Evolutionary conservation across 2,888 invertebrate genomes (phyloP).

Genomic region (Stenotaenia linearis): DNA sequence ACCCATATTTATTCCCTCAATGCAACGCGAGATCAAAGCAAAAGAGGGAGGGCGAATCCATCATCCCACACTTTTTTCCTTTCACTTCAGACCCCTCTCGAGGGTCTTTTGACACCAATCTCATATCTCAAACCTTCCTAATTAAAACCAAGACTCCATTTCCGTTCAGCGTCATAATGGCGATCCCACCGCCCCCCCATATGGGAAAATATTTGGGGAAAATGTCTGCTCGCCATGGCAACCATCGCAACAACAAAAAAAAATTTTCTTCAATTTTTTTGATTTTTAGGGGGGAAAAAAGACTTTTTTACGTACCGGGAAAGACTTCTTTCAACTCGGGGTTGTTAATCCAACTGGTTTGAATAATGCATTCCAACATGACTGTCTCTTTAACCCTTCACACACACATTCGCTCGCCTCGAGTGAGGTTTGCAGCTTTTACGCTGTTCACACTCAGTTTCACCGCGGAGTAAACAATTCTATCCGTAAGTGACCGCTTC

Average conservation of each 20-base stretch:
- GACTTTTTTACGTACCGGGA: conserved; percentile 57
- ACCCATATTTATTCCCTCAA: background rate
- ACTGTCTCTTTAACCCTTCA: background rate
- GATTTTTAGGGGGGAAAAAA: too few relatives aligned
- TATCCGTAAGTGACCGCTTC: background rate
- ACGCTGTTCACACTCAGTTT: background rate
- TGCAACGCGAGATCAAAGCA: background rate
- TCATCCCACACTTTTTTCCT: background rate
- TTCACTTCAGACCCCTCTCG: background rate
- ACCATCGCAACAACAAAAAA: too few relatives aligned
- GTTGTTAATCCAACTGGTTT: conserved; percentile 69
- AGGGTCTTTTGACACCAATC: background rate
- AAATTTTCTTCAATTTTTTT: too few relatives aligned
- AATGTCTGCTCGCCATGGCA: background rate
- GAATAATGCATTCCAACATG: conserved; percentile 79
- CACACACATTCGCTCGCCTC: background rate
- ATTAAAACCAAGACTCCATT: conserved; percentile 1
- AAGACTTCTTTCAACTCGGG: conserved; percentile 66
- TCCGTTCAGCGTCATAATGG: background rate
- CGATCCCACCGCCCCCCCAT: background rate
- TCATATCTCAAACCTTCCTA: background rate
- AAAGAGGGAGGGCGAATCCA: background rate
- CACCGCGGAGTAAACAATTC: background rate
- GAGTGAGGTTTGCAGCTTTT: background rate
- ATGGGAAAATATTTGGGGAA: background rate